A percentile compares a stretch with the other conserved stretches of the same genome.
Conservation (phyloP, 1,140 invertebrate species). For the Eumaeus atala region DNA sequence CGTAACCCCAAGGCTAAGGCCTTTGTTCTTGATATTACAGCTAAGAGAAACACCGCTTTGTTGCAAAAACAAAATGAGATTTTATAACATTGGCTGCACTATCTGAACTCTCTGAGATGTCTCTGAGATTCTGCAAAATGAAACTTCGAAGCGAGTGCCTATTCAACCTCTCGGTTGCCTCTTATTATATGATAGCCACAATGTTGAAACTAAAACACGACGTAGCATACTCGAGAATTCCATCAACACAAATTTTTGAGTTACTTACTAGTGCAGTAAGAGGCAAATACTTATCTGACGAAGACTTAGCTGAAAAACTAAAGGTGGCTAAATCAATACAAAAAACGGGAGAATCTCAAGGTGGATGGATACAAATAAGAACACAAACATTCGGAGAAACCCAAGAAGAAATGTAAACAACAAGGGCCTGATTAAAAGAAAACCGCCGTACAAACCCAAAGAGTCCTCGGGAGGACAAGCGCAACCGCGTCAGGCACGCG, state of each 20-base stretch:
- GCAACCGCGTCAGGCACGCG: neutral
- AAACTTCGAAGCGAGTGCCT: neutral
- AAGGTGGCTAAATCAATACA: constrained; percentile 1
- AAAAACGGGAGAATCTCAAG: neutral
- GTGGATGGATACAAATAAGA: neutral
- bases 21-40: neutral
- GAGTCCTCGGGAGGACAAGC: neutral
- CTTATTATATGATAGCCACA: neutral
- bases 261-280: neutral
- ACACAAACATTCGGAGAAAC: neutral
- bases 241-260: neutral
- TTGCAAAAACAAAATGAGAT: neutral
- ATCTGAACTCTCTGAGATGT: neutral
- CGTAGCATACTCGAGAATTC: neutral
- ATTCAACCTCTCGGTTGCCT: neutral
- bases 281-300: neutral
- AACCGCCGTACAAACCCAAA: neutral
- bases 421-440: neutral
- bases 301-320: neutral
- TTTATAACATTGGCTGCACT: neutral
- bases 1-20: constrained; percentile 10
- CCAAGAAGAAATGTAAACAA: neutral
- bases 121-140: neutral
- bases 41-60: neutral
- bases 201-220: neutral